These are phyloP conservation scores for Limnephilus rhombicus DNA, from an alignment of 2,888 invertebrate genomes.

Conservation along the genomic window DNA sequence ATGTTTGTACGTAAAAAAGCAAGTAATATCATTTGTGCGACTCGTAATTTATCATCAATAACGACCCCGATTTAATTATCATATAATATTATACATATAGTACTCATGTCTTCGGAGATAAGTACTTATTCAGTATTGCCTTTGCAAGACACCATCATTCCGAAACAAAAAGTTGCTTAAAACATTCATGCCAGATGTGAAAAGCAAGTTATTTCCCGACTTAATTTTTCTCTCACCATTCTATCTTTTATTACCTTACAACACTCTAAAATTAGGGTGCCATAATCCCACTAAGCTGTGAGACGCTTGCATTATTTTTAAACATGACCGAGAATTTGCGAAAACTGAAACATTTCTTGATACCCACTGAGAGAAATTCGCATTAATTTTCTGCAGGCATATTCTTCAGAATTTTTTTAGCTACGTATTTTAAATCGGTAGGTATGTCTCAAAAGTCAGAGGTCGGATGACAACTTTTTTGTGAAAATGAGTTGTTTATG, in stretches of 20 bases:
- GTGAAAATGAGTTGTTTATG: not conserved
- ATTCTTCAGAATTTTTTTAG: not conserved
- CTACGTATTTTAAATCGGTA: not conserved
- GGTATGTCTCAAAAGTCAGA: not conserved
- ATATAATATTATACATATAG: no score
- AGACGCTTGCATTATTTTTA: not conserved
- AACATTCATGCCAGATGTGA: not conserved
- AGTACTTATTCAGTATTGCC: no score
- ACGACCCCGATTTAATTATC: no score
- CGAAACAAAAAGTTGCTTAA: not conserved
- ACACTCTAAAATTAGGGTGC: not conserved
- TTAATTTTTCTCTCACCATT: not conserved
- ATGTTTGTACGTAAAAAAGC: no score
- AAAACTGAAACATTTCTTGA: not conserved
- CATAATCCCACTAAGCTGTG: not conserved
- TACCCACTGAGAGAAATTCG: not conserved
- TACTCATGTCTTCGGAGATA: no score
- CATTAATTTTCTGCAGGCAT: not conserved
- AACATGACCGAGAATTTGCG: not conserved
- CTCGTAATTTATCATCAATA: no score
- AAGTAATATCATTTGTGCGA: no score
- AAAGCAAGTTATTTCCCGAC: not conserved
- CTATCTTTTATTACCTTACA: not conserved
- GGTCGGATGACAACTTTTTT: not conserved
- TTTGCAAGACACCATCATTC: no score